phyloP scores from a whole-genome alignment of 2,797 vertebrate species.

The Petrocephalus sullivani region DNA sequence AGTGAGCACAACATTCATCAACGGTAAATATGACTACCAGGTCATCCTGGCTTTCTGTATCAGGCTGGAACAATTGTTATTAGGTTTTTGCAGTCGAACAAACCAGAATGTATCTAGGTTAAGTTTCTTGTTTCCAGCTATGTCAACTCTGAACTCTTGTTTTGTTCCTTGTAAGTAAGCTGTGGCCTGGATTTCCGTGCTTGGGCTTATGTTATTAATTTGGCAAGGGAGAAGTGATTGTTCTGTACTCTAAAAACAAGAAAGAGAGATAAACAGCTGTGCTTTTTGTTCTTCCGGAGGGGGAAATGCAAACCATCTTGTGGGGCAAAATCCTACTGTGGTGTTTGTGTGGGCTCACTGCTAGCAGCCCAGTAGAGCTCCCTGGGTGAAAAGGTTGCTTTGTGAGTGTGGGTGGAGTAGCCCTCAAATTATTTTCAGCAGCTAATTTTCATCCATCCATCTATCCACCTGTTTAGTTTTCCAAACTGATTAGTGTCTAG shows the following conservation, averaged over 20 bases:
- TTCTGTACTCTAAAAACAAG: background rate
- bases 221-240: conserved; percentile 21
- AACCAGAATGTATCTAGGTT: conserved; percentile 22
- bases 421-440: background rate
- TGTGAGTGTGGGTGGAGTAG: background rate
- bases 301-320: background rate
- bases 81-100: background rate
- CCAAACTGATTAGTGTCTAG: background rate
- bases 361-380: background rate
- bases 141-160: conserved; percentile 20
- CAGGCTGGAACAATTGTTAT: background rate
- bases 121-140: conserved; percentile 19
- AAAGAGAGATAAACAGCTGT: background rate
- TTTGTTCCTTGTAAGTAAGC: conserved; percentile 27
- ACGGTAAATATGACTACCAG: background rate
- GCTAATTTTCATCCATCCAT: background rate
- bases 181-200: conserved; percentile 29
- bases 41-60: background rate
- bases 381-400: background rate
- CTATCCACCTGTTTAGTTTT: background rate
- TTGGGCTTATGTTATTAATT: conserved; percentile 24
- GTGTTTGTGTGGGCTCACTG: background rate
- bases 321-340: background rate
- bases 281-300: background rate
- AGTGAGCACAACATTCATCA: background rate